Evolutionary conservation across 2,888 invertebrate genomes (phyloP).

Genomic region (Elegia similella): DNA sequence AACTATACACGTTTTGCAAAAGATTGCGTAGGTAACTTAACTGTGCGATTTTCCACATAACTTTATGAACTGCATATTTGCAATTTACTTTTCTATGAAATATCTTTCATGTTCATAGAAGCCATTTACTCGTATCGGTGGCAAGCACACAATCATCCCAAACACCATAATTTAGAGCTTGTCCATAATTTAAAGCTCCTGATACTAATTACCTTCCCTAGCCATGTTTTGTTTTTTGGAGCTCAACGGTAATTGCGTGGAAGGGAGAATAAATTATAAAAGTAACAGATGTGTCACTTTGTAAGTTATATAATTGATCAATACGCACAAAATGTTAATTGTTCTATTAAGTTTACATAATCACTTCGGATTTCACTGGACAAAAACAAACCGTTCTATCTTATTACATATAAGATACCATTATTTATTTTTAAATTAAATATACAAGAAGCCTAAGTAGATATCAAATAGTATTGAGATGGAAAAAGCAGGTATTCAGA

Average conservation of each 20-base stretch:
- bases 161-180: constrained; percentile 38
- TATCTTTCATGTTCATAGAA: background rate
- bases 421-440: no score
- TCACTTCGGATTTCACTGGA: no score
- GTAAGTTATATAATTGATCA: no score
- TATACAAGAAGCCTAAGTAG: no score
- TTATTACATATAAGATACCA: no score
- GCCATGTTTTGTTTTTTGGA: constrained; percentile 54
- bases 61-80: background rate
- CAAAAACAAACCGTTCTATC: no score
- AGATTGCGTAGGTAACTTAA: no score
- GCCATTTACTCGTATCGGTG: background rate
- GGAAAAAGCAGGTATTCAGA: no score
- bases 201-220: constrained; percentile 65
- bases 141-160: background rate
- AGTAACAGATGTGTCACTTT: background rate
- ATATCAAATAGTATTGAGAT: no score
- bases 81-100: background rate
- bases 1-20: no score
- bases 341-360: no score
- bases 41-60: background rate
- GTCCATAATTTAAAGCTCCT: constrained; percentile 52
- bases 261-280: constrained; percentile 36
- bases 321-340: no score
- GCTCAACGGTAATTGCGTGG: constrained; percentile 67